Conservation (phyloP, 2,888 invertebrate species). For the Leptinotarsa peninsularis region DNA sequence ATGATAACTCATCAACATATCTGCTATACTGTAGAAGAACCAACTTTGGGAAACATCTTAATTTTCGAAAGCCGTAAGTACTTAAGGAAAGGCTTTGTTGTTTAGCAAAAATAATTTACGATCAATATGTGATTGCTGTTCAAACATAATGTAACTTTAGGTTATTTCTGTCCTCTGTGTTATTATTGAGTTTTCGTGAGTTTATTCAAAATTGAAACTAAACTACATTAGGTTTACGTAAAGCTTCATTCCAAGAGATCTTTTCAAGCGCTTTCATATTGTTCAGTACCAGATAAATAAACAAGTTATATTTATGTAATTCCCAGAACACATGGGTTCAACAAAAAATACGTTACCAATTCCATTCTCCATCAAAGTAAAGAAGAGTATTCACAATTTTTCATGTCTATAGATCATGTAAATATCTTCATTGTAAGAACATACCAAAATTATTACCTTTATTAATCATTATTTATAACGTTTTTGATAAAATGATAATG, state of each 20-base stretch:
- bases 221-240: background rate
- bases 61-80: slow-evolving; percentile 63
- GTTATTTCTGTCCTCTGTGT: slow-evolving; percentile 39
- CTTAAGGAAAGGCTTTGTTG: slow-evolving; percentile 55
- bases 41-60: slow-evolving; percentile 47
- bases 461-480: too few relatives aligned
- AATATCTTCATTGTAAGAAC: too few relatives aligned
- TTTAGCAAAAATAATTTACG: background rate
- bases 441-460: too few relatives aligned
- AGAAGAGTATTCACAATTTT: too few relatives aligned
- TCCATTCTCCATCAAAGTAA: too few relatives aligned
- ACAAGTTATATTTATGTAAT: too few relatives aligned
- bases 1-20: background rate
- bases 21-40: slow-evolving; percentile 6
- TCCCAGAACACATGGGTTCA: too few relatives aligned
- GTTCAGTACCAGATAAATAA: background rate
- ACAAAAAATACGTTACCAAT: too few relatives aligned
- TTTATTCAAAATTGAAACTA: background rate
- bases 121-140: background rate
- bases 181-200: slow-evolving; percentile 26
- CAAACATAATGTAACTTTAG: slow-evolving; percentile 58
- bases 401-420: too few relatives aligned
- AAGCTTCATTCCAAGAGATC: background rate
- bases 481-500: too few relatives aligned
- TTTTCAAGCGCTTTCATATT: background rate